Evolutionary conservation across 2,888 invertebrate genomes (phyloP).

Genomic region (Orchesella flavescens): DNA sequence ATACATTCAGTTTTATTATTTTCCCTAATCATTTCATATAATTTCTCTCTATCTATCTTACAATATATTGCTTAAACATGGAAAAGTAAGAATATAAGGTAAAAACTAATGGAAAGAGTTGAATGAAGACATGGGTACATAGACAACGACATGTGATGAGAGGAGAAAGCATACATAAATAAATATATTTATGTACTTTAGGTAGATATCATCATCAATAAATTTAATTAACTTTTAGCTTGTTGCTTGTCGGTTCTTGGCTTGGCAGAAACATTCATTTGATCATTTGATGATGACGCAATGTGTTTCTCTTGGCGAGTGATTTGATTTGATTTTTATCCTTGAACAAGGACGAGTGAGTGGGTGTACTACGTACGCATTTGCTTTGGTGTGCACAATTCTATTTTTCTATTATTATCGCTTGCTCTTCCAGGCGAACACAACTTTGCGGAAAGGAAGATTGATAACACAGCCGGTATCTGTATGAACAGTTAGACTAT

Average conservation of each 20-base stretch:
- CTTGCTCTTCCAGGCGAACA: slow-evolving; percentile 70
- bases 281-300: too few relatives aligned
- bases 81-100: neutral
- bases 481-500: slow-evolving; percentile 69
- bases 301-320: too few relatives aligned
- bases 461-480: slow-evolving; percentile 70
- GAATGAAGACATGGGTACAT: neutral
- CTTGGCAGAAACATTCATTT: too few relatives aligned
- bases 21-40: slow-evolving; percentile 1
- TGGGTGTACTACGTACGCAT: too few relatives aligned
- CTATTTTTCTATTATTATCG: slow-evolving; percentile 44
- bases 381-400: neutral
- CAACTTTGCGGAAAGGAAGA: slow-evolving; percentile 71
- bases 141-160: neutral
- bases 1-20: too few relatives aligned
- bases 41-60: neutral
- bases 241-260: too few relatives aligned
- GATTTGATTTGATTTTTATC: neutral
- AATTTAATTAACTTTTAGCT: too few relatives aligned
- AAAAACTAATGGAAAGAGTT: neutral
- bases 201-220: too few relatives aligned
- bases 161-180: too few relatives aligned
- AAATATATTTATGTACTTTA: too few relatives aligned
- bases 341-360: neutral
- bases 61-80: too few relatives aligned